phyloP scores from a whole-genome alignment of 1,140 invertebrate genomes.

The Euglossa dilemma region DNA sequence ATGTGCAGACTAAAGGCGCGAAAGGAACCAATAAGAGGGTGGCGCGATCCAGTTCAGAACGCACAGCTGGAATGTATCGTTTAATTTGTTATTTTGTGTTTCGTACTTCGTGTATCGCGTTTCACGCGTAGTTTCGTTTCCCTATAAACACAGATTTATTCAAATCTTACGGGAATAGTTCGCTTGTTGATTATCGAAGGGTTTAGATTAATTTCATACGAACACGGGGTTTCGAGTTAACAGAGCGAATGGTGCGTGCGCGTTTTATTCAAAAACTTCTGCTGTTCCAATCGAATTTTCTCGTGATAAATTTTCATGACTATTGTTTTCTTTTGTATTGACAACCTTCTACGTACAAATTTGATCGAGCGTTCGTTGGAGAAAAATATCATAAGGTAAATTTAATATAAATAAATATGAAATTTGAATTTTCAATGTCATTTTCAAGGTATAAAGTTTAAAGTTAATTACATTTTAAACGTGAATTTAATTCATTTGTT shows the following conservation, averaged over 20 bases:
- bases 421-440: neutral
- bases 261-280: neutral
- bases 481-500: neutral
- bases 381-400: neutral
- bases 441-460: neutral
- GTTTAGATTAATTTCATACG: conserved; percentile 31
- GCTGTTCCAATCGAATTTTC: neutral
- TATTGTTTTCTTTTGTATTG: neutral
- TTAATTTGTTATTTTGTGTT: conserved; percentile 34
- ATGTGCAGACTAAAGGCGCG: neutral
- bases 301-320: neutral
- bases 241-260: neutral
- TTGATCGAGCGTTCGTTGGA: neutral
- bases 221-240: neutral
- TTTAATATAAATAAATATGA: neutral
- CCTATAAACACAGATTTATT: neutral
- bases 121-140: conserved; percentile 34
- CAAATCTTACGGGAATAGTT: conserved; percentile 20
- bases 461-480: neutral
- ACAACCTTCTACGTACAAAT: neutral
- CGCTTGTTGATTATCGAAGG: conserved; percentile 17
- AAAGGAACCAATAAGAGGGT: too few relatives aligned
- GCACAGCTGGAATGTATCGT: neutral
- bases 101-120: conserved; percentile 1
- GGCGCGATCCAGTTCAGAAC: neutral